Evolutionary conservation across 2,113 vertebrate genomes (phyloP).

Genomic region (Chunga burmeisteri): DNA sequence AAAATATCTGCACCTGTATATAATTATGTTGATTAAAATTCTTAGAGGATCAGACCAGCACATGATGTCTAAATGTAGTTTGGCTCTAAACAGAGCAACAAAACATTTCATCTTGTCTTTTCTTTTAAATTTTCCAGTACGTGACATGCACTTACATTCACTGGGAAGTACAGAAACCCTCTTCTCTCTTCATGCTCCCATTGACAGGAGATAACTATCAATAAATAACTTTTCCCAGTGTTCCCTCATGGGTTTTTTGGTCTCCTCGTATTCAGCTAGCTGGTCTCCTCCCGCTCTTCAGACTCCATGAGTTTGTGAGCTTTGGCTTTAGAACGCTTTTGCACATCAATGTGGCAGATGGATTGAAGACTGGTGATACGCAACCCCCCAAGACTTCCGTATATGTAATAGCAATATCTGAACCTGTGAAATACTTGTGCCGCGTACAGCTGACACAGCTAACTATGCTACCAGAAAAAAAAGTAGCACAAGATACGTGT

Average conservation of each 20-base stretch:
- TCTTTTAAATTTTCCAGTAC: background rate
- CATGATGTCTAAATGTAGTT: background rate
- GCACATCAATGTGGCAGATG: background rate
- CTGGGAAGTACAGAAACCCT: background rate
- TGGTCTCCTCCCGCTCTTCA: background rate
- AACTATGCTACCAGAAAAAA: background rate
- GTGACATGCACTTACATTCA: background rate
- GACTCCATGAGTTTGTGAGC: background rate
- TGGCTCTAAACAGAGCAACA: background rate
- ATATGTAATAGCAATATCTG: background rate
- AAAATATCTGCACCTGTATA: background rate
- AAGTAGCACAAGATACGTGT: background rate
- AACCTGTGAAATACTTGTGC: background rate
- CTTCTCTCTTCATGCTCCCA: background rate
- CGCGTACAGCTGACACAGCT: background rate
- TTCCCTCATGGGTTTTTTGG: background rate
- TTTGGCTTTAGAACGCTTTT: background rate
- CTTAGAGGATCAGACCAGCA: background rate
- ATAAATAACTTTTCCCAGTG: background rate
- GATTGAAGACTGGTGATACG: background rate
- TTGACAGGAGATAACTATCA: background rate
- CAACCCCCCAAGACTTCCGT: accelerated
- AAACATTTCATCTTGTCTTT: background rate
- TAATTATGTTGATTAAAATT: background rate
- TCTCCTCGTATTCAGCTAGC: background rate